phyloP scores from a whole-genome alignment of 2,797 vertebrate genomes.

The Melopsittacus undulatus region DNA sequence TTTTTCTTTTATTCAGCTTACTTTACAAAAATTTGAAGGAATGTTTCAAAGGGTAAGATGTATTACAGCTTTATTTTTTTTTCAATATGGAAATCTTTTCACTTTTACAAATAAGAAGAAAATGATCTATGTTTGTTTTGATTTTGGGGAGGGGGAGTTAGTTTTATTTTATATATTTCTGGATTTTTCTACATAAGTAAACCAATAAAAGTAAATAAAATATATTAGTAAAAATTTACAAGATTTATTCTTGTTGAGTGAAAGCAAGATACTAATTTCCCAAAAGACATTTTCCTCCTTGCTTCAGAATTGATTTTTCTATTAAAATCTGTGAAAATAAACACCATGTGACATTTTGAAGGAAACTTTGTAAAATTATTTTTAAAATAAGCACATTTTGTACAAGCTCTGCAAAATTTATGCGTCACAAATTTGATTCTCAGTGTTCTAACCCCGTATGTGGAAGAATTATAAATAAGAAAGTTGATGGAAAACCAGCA shows the following conservation, averaged over 20 bases:
- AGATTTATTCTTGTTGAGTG: neutral
- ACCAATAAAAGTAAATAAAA: neutral
- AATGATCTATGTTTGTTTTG: rapidly evolving
- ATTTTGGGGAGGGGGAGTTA: neutral
- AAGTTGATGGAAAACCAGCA: rapidly evolving
- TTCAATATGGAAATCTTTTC: neutral
- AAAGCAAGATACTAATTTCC: neutral
- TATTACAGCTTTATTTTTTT: neutral
- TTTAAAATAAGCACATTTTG: neutral
- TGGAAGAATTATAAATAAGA: neutral
- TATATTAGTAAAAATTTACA: neutral
- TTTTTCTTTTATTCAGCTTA: neutral
- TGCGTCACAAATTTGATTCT: neutral
- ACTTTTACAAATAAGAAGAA: neutral
- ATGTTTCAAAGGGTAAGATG: neutral
- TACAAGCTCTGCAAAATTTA: neutral
- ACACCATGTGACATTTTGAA: rapidly evolving
- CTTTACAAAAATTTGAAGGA: neutral
- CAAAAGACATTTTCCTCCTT: neutral
- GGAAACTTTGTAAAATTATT: neutral
- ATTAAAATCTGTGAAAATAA: neutral
- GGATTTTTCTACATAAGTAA: neutral
- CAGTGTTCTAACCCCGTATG: neutral
- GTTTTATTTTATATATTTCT: neutral
- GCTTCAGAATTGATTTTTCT: neutral